These are phyloP conservation scores for Brachynemurus nebulosus DNA, from an alignment of 2,888 invertebrate species.

Conservation along the genomic window DNA sequence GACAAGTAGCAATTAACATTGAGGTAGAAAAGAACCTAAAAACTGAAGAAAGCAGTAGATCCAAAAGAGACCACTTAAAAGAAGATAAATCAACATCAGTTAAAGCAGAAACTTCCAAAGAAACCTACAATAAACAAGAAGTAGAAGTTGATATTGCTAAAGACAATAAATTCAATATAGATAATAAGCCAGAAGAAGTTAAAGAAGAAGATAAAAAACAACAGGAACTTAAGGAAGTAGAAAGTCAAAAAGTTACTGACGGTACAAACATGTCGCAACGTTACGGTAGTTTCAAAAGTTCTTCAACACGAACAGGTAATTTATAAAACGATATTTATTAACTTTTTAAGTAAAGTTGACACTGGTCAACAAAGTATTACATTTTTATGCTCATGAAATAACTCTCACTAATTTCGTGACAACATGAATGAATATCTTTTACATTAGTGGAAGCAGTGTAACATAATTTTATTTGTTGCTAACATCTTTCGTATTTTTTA, in stretches of 20 bases:
- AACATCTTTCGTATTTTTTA: too few species aligned
- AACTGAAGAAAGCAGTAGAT: too few species aligned
- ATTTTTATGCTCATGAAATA: too few species aligned
- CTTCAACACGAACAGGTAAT: constrained; percentile 13
- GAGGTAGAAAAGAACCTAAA: constrained; percentile 16
- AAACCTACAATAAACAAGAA: constrained; percentile 7
- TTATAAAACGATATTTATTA: too few species aligned
- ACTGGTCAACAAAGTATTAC: too few species aligned
- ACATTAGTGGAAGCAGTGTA: too few species aligned
- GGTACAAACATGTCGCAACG: constrained; percentile 28
- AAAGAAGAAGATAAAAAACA: constrained; percentile 10
- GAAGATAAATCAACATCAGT: constrained; percentile 13
- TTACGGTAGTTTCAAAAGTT: constrained; percentile 18
- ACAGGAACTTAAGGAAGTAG: not conserved
- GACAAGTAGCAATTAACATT: constrained; percentile 8
- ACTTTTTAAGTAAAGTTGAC: too few species aligned
- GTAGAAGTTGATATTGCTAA: constrained; percentile 14
- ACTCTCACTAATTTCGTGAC: too few species aligned
- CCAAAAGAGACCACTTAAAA: too few species aligned
- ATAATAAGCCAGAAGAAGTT: constrained; percentile 10
- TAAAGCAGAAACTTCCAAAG: constrained; percentile 7
- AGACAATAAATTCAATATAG: too few species aligned
- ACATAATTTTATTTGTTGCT: too few species aligned
- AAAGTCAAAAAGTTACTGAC: constrained; percentile 7
- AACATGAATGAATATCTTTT: too few species aligned